Evolutionary conservation across 2,113 vertebrate genomes (phyloP).

Genomic region (Brachionichthys hirsutus): DNA sequence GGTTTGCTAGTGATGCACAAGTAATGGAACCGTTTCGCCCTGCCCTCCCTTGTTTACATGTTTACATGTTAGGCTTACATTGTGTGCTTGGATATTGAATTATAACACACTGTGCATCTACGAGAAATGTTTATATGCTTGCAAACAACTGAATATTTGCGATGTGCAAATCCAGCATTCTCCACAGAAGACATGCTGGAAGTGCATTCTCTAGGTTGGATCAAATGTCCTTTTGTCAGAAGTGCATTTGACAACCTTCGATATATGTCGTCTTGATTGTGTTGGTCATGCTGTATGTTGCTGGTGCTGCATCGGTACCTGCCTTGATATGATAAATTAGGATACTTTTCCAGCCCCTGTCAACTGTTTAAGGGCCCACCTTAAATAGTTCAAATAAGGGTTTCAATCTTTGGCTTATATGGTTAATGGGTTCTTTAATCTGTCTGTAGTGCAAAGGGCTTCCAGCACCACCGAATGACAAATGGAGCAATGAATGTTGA

Average conservation of each 20-base stretch:
- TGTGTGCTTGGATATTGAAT: conserved; percentile 54
- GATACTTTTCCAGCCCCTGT: conserved; percentile 29
- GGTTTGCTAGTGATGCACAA: conserved; percentile 43
- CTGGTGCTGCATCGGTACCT: conserved; percentile 38
- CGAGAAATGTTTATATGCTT: conserved; percentile 42
- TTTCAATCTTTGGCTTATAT: background rate
- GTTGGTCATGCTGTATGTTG: conserved; percentile 43
- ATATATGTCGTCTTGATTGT: conserved; percentile 45
- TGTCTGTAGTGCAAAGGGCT: conserved; percentile 88
- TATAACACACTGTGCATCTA: conserved; percentile 33
- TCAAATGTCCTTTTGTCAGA: conserved; percentile 64
- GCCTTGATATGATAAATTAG: conserved; percentile 25
- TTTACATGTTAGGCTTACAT: conserved; percentile 36
- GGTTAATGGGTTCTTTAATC: conserved; percentile 14
- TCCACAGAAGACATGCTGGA: conserved; percentile 48
- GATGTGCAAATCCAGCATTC: conserved; percentile 67
- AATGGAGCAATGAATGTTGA: conserved; percentile 98
- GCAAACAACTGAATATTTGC: conserved; percentile 52
- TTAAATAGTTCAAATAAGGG: background rate
- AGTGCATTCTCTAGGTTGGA: conserved; percentile 38
- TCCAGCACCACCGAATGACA: conserved; percentile 97
- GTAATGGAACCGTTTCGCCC: conserved; percentile 23
- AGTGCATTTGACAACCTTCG: conserved; percentile 59
- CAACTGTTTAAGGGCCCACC: conserved; percentile 24
- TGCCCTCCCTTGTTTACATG: conserved; percentile 44